phyloP scores from a whole-genome alignment of 2,888 invertebrate species.

The Thera britannica region DNA sequence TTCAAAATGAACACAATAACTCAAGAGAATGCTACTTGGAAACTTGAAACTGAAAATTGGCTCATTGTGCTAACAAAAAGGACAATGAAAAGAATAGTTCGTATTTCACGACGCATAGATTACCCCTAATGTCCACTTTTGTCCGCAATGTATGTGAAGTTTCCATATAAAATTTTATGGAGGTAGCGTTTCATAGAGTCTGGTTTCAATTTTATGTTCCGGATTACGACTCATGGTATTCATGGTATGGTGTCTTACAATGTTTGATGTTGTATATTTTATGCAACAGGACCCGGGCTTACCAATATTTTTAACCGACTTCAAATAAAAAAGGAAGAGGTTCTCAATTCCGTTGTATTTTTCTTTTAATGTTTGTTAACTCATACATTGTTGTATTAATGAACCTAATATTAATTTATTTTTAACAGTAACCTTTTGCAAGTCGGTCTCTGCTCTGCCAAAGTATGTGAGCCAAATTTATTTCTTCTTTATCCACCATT shows the following conservation, averaged over 20 bases:
- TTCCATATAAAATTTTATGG: conserved; percentile 74
- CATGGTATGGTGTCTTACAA: conserved; percentile 8
- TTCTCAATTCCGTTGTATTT: too few species aligned
- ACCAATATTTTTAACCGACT: too few species aligned
- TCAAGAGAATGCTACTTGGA: conserved; percentile 13
- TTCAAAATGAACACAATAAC: conserved; percentile 8
- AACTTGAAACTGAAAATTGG: conserved; percentile 52
- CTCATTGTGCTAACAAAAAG: conserved; percentile 58
- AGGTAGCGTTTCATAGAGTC: conserved; percentile 57
- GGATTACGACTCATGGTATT: conserved; percentile 22
- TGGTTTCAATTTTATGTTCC: conserved; percentile 59
- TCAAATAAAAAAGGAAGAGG: too few species aligned
- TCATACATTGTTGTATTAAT: too few species aligned
- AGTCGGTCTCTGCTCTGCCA: too few species aligned
- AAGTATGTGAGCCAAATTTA: too few species aligned
- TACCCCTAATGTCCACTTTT: conserved; percentile 70
- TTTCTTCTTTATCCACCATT: too few species aligned
- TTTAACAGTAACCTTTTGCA: too few species aligned
- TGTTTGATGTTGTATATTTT: conserved; percentile 7
- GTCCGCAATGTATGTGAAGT: conserved; percentile 73
- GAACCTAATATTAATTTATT: too few species aligned
- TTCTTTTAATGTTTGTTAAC: too few species aligned
- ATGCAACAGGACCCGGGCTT: neutral
- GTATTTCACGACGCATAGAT: conserved; percentile 71
- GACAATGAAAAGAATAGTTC: conserved; percentile 74